phyloP scores from a whole-genome alignment of 2,888 invertebrate genomes.

The Trichogramma evanescens region DNA sequence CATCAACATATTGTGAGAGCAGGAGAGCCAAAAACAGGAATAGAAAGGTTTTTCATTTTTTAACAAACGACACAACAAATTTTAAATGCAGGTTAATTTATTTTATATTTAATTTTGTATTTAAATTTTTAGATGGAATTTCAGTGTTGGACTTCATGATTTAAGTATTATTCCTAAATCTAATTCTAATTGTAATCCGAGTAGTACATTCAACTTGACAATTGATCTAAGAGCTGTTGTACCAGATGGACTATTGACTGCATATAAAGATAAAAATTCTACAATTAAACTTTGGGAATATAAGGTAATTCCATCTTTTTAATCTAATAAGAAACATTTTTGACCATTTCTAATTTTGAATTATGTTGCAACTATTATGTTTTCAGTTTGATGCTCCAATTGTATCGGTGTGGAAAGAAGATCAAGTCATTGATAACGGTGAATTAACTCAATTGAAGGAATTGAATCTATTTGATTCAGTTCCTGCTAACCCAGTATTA shows the following conservation, averaged over 20 bases:
- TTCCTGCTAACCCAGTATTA: slow-evolving; percentile 48
- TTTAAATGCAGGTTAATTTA: not conserved
- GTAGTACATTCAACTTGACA: slow-evolving; percentile 25
- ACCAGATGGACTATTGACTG: slow-evolving; percentile 66
- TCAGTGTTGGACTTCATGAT: slow-evolving; percentile 87
- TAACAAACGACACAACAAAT: slow-evolving; percentile 5
- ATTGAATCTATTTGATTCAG: slow-evolving; percentile 68
- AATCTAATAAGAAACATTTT: not conserved
- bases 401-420: slow-evolving; percentile 79
- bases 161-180: slow-evolving; percentile 54
- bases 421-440: slow-evolving; percentile 39
- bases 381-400: slow-evolving; percentile 75
- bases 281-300: slow-evolving; percentile 64
- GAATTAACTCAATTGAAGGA: slow-evolving; percentile 51
- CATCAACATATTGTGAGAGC: slow-evolving; percentile 85
- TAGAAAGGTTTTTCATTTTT: slow-evolving; percentile 61
- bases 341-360: not conserved
- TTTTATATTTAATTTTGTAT: not conserved
- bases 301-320: slow-evolving; percentile 51
- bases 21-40: slow-evolving; percentile 76
- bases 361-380: slow-evolving; percentile 3
- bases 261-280: slow-evolving; percentile 56
- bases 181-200: slow-evolving; percentile 47
- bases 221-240: slow-evolving; percentile 61
- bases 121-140: slow-evolving; percentile 71